Percentiles rank a stretch among this genome's conserved stretches.
These are phyloP conservation scores for Saccostrea glomerata DNA, from an alignment of 1,140 invertebrate genomes.

Conservation along the genomic window DNA sequence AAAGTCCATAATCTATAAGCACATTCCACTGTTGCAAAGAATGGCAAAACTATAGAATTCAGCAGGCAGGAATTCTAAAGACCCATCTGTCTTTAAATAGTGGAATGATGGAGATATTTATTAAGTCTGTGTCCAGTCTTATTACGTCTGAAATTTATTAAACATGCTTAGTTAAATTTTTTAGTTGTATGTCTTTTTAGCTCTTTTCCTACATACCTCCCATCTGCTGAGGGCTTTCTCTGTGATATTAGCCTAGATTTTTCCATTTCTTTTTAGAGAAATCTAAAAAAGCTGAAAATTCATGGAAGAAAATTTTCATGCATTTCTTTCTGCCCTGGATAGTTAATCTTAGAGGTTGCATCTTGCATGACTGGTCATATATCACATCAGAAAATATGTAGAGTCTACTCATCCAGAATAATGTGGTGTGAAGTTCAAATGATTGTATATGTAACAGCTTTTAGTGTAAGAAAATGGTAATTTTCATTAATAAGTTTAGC, in stretches of 20 bases:
- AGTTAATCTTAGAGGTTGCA: not conserved
- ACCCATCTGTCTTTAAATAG: not conserved
- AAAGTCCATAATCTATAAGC: constrained; percentile 1
- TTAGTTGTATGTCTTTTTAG: no score
- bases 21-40: constrained; percentile 14
- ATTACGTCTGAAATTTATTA: no score
- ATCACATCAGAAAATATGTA: not conserved
- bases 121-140: no score
- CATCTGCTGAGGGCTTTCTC: not conserved
- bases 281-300: not conserved
- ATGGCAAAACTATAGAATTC: not conserved
- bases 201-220: not conserved
- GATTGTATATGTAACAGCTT: no score
- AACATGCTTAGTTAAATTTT: no score
- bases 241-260: not conserved
- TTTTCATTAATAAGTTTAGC: no score
- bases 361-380: not conserved
- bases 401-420: not conserved
- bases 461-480: no score
- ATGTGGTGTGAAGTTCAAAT: not conserved
- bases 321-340: not conserved
- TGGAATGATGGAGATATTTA: not conserved
- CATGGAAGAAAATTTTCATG: not conserved
- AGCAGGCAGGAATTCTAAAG: not conserved
- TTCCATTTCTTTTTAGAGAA: not conserved